Evolutionary conservation across 2,888 invertebrate genomes (phyloP).

Genomic region (Nomada hirtipes): DNA sequence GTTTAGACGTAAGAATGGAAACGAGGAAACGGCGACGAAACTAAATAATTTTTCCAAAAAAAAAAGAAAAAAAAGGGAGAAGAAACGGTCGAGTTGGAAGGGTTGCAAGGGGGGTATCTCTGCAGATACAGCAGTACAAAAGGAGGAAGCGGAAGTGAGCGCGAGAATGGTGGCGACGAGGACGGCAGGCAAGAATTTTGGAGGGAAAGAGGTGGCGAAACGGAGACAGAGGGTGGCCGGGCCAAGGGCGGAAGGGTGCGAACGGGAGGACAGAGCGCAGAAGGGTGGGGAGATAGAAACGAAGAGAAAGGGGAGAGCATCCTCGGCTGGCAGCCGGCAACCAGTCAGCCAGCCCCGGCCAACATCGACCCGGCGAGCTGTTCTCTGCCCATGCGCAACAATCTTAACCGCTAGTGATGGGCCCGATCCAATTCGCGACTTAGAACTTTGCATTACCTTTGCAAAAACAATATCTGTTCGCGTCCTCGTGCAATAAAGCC

Average conservation of each 20-base stretch:
- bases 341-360: constrained; percentile 82
- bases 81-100: neutral
- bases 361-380: constrained; percentile 82
- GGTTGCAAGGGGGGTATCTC: constrained; percentile 1
- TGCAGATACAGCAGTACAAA: constrained; percentile 36
- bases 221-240: constrained; percentile 45
- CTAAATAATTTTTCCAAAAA: constrained; percentile 48
- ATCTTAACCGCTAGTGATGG: constrained; percentile 77
- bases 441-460: constrained; percentile 41
- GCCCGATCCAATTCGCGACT: constrained; percentile 79
- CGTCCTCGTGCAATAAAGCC: constrained; percentile 2
- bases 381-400: constrained; percentile 76
- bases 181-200: constrained; percentile 43
- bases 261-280: constrained; percentile 31
- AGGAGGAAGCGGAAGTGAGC: constrained; percentile 56
- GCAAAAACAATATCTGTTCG: constrained; percentile 27
- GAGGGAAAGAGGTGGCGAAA: constrained; percentile 40
- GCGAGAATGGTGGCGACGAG: constrained; percentile 30
- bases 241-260: constrained; percentile 13
- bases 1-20: neutral
- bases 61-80: neutral
- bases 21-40: constrained; percentile 20
- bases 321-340: constrained; percentile 71
- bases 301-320: constrained; percentile 63
- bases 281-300: constrained; percentile 51